These are phyloP conservation scores for Drosophila cyrtoloma DNA, from an alignment of 2,888 invertebrate species.

Conservation along the genomic window DNA sequence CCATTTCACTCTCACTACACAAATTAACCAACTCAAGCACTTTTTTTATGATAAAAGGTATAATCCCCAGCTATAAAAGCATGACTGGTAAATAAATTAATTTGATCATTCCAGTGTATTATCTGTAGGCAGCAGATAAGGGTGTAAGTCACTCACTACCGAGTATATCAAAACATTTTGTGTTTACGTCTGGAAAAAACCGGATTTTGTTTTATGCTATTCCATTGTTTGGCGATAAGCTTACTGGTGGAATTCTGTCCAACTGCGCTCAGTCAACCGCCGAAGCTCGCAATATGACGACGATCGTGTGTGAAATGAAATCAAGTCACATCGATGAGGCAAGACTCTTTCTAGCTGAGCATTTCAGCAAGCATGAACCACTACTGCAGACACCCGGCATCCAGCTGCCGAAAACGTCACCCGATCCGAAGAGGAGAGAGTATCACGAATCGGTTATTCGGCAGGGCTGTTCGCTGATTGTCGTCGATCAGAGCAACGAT, in stretches of 20 bases:
- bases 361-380: constrained; percentile 59
- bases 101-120: background rate
- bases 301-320: constrained; percentile 36
- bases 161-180: background rate
- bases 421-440: constrained; percentile 5
- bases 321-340: constrained; percentile 36
- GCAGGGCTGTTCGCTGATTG: constrained; percentile 52
- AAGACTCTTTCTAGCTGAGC: constrained; percentile 32
- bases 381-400: constrained; percentile 35
- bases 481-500: constrained; percentile 35
- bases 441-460: constrained; percentile 23
- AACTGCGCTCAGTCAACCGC: background rate
- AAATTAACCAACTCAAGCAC: background rate
- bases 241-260: background rate
- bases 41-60: background rate
- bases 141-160: background rate
- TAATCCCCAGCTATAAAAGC: background rate
- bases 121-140: background rate
- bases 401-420: background rate
- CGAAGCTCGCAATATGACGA: constrained; percentile 23
- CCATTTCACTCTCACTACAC: background rate
- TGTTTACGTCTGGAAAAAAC: background rate
- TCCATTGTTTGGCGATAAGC: background rate
- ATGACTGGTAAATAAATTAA: background rate
- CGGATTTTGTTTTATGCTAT: background rate